These are phyloP conservation scores for Actinostola sp. DNA, from an alignment of 92 coral and sea anemone genomes.

Conservation along the genomic window DNA sequence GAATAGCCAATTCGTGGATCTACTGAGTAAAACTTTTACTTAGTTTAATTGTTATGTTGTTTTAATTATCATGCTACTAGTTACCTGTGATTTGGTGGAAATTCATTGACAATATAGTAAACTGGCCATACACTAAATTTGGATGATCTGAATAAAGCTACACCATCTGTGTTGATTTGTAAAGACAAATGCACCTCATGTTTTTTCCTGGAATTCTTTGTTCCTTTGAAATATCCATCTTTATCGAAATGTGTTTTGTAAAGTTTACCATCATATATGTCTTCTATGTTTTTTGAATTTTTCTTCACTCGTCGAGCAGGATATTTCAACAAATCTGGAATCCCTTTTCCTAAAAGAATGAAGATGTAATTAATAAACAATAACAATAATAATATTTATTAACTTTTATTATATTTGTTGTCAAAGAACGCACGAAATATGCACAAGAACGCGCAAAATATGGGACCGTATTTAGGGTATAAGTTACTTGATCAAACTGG, in stretches of 20 bases:
- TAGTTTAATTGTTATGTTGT: no score
- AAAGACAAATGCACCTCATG: slow-evolving; percentile 42
- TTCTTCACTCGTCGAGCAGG: slow-evolving; percentile 20
- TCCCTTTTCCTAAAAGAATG: slow-evolving; percentile 24
- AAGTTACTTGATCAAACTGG: no score
- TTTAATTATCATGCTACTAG: no score
- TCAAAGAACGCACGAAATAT: no score
- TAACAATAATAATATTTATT: no score
- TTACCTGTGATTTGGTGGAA: slow-evolving; percentile 48
- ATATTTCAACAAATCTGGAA: slow-evolving; percentile 25
- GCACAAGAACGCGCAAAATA: no score
- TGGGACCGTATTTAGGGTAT: no score
- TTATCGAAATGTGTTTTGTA: slow-evolving; percentile 49
- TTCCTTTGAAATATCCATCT: slow-evolving; percentile 37
- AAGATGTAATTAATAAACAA: background rate
- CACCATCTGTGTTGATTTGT: slow-evolving; percentile 50
- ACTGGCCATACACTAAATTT: slow-evolving; percentile 54
- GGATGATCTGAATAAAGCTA: slow-evolving; percentile 44
- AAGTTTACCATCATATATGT: slow-evolving; percentile 48
- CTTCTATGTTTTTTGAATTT: slow-evolving; percentile 30
- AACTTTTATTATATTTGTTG: no score
- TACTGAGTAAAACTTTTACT: no score
- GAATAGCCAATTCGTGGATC: no score
- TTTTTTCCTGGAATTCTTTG: slow-evolving; percentile 21
- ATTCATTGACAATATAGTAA: slow-evolving; percentile 40